Evolutionary conservation across 2,113 vertebrate genomes (phyloP), one percentile per base, ranked within the genome.

Genomic region (Dipodomys ordii): DNA sequence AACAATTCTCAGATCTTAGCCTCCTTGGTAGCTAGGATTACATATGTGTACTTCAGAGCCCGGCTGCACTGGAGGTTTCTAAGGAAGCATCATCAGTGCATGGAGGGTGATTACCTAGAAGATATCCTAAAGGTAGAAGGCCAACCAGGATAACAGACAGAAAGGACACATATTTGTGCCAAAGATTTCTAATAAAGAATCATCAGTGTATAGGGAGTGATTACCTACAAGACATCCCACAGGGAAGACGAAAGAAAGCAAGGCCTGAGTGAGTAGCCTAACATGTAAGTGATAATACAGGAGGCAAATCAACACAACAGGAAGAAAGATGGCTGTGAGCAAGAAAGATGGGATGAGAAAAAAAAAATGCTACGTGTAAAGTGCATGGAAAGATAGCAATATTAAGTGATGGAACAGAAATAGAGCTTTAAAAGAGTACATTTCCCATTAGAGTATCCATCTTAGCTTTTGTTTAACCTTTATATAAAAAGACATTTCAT

Each of bases 391-490:
- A 69, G 25, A 74, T 82, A 82, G 57, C 2, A 27, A 44, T 53
- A 57, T 49, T 3, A 71, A 69, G 44, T 30, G 35, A 46, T 71
- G 32, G 78, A 92, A 65, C 7, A 67, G 5, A 23, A 79, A 82
- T 53, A 71, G 0, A 73, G 39, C 76, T 90, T 79, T 82, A 92
- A 15, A 72, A 85, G 81, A 74, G 53, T 0, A 3, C 27, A 57
- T 72, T 95, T 83, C 23, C 30, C 25, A 78, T 39, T 62, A 64
- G 39, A 65, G 18, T 35, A 35, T 3, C 30, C 73, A 6, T 57
- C 67, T 76, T 49, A 83, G 5, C n/a, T 87, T 83, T 53, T 73
- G 93, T 87, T 90, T 78, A 84, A 57, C 80, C 49, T 92, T 39
- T 39, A 13, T 13, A 13, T 78, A 60, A 3, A 83, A 74, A 15